Evolutionary conservation across 1,140 invertebrate species (phyloP).

Genomic region (Monomorium pharaonis): DNA sequence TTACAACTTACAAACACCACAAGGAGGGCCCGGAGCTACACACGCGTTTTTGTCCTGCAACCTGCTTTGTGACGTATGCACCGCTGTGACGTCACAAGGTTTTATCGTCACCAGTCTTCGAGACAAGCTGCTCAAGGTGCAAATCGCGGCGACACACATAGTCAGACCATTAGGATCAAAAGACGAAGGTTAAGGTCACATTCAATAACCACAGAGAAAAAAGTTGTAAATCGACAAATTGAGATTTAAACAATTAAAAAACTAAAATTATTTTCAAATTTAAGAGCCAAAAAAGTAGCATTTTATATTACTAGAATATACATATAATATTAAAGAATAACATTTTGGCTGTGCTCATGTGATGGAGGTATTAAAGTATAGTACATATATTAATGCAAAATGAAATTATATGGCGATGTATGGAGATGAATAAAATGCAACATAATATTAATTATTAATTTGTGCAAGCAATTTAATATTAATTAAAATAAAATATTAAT

Average conservation of each 20-base stretch:
- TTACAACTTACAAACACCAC: conserved; percentile 13
- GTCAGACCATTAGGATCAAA: conserved; percentile 27
- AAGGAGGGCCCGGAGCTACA: background rate
- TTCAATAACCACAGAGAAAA: background rate
- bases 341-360: background rate
- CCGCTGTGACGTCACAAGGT: conserved; percentile 67
- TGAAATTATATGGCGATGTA: no score
- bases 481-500: conserved; percentile 12
- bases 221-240: background rate
- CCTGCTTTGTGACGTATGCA: conserved; percentile 67
- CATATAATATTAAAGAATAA: background rate
- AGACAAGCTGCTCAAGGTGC: conserved; percentile 59
- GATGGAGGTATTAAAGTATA: background rate
- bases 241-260: background rate
- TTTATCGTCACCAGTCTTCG: conserved; percentile 59
- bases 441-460: conserved; percentile 34
- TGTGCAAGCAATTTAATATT: conserved; percentile 16
- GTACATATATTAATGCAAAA: no score
- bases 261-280: background rate
- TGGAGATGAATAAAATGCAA: conserved; percentile 1
- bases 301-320: background rate
- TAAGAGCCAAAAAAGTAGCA: background rate
- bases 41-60: conserved; percentile 50
- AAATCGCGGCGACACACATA: conserved; percentile 44
- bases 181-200: no score